A percentile compares a stretch with the other conserved stretches of the same genome.
These are phyloP conservation scores for Ciconia boyciana DNA, from an alignment of 2,113 vertebrate genomes.

Conservation along the genomic window DNA sequence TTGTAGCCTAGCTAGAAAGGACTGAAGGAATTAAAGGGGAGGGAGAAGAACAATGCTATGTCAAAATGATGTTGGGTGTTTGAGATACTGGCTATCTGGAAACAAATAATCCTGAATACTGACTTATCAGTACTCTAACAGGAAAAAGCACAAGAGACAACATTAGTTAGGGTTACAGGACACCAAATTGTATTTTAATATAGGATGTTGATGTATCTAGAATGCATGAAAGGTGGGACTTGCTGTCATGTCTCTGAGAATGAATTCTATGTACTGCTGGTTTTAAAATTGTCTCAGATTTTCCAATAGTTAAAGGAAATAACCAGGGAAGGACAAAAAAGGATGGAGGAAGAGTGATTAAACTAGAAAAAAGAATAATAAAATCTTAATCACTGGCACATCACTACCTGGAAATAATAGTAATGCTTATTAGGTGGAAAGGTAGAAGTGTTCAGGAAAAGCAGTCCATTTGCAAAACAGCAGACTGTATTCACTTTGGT, in stretches of 20 bases:
- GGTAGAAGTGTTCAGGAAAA: background rate
- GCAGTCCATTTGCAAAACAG: background rate
- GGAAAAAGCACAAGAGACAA: background rate
- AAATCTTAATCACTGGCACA: background rate
- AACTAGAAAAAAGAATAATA: background rate
- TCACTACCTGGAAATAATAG: background rate
- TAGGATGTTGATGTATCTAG: background rate
- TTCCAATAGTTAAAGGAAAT: background rate
- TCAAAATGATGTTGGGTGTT: background rate
- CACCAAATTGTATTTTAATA: background rate
- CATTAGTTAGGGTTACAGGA: background rate
- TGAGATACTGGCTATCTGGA: background rate
- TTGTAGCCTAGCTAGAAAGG: background rate
- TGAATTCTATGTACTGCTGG: background rate
- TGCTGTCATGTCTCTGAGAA: background rate
- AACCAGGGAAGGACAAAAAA: background rate
- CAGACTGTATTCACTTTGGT: background rate
- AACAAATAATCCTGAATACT: background rate
- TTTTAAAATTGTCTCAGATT: background rate
- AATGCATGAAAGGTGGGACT: background rate
- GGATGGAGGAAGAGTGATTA: background rate
- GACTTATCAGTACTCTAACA: background rate
- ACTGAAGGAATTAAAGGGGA: background rate
- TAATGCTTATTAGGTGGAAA: background rate
- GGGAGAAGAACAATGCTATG: background rate